These are phyloP conservation scores for Rhabdophis nuchalis DNA, from an alignment of 2,797 vertebrate genomes.

Conservation along the genomic window DNA sequence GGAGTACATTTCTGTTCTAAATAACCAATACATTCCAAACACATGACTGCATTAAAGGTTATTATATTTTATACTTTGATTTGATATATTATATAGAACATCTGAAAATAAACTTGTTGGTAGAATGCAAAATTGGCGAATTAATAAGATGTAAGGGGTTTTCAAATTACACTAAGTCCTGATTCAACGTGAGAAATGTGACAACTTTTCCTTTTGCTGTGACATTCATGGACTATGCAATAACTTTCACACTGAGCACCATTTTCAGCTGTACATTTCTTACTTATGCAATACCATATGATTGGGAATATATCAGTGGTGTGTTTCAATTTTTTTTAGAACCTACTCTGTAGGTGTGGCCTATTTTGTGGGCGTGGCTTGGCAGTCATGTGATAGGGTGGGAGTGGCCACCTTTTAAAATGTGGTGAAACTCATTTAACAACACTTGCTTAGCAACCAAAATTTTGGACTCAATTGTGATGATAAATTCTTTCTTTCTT, in stretches of 20 bases:
- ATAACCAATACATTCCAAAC: neutral
- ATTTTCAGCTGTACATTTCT: neutral
- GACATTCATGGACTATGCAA: neutral
- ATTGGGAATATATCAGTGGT: neutral
- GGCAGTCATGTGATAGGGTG: too few species aligned
- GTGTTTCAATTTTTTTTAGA: too few species aligned
- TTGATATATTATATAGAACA: neutral
- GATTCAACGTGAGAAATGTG: neutral
- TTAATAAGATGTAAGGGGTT: neutral
- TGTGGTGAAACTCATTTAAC: too few species aligned
- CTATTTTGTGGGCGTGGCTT: too few species aligned
- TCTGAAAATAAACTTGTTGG: slow-evolving; percentile 20
- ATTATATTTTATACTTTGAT: neutral
- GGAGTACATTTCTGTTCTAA: neutral
- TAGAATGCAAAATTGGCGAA: slow-evolving; percentile 13
- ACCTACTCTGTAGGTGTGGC: too few species aligned
- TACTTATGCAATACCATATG: neutral
- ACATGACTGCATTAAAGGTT: neutral
- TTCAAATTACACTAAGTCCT: neutral
- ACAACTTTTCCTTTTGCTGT: neutral
- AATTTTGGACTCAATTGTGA: too few species aligned
- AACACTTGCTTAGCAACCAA: too few species aligned
- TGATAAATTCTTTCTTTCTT: too few species aligned
- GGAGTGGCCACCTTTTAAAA: too few species aligned
- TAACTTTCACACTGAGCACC: neutral